These are phyloP conservation scores for Colossoma macropomum DNA, from an alignment of 2,113 vertebrate species.

Conservation along the genomic window DNA sequence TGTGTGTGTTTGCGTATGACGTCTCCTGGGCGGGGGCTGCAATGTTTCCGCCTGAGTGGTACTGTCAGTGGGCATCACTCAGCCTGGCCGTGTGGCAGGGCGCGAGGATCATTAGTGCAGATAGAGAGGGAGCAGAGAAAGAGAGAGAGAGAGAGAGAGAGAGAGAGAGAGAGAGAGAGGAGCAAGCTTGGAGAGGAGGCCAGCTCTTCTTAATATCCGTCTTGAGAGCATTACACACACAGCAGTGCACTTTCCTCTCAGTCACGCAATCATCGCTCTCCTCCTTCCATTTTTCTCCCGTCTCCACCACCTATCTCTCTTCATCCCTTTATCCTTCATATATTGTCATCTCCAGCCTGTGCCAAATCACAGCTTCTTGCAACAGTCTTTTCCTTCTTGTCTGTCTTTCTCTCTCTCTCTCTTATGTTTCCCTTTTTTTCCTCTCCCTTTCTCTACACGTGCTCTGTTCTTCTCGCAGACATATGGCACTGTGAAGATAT, in stretches of 20 bases:
- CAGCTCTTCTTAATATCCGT: conserved; percentile 73
- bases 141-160: conserved; percentile 37
- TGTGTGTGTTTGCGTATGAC: conserved; percentile 30
- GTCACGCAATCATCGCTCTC: conserved; percentile 71
- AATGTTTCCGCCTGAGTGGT: conserved; percentile 76
- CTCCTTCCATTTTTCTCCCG: conserved; percentile 31
- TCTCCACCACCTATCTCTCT: conserved; percentile 41
- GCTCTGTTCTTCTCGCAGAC: conserved; percentile 38
- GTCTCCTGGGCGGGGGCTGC: conserved; percentile 63
- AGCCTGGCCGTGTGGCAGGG: conserved; percentile 74
- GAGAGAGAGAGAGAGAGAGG: conserved; percentile 39
- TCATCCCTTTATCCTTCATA: conserved; percentile 33
- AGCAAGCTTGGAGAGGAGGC: conserved; percentile 53
- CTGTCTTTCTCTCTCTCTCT: conserved; percentile 5
- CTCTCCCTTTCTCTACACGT: not conserved
- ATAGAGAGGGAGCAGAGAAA: conserved; percentile 54
- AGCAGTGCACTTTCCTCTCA: conserved; percentile 75
- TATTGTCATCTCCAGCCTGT: conserved; percentile 3
- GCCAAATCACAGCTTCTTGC: conserved; percentile 38
- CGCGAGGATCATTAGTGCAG: conserved; percentile 78
- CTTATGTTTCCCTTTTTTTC: not conserved
- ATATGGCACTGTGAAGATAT: conserved; percentile 11
- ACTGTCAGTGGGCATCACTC: conserved; percentile 81
- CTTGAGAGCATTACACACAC: conserved; percentile 81
- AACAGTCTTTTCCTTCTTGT: conserved; percentile 37